Evolutionary conservation across 2,113 vertebrate genomes (phyloP), one percentile per base, ranked within the genome.

Genomic region (Clupea harengus): DNA sequence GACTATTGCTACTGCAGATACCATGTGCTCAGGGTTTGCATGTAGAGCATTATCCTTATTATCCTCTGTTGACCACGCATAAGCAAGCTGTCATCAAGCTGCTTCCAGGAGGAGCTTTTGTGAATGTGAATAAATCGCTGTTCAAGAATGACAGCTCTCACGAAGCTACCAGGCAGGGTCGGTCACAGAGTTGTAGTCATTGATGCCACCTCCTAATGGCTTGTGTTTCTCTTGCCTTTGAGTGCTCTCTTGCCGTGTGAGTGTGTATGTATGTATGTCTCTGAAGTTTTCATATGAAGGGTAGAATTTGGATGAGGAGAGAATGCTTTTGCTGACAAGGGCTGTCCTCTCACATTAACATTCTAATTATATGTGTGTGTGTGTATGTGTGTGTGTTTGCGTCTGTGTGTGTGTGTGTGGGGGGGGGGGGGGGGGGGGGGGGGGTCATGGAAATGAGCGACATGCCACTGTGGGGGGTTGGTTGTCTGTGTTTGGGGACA

Each of bases 401-500:
- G 95, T 94, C 81, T 86, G 82, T 45, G 28, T 15, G 22, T 46
- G 52, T 32, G 13, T n/a, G 22, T 81, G 52, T 83, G 18, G 93
- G 94, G 95, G 95, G 95, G 94, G 95, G 93, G 92, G 93, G 85
- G 92, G 85, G 39, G 47, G 39, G 94, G 93, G 91, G 93, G 94
- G 94, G 94, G 93, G 94, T 93, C 91, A 93, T 86, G 93, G 93
- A 86, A 82, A 75, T 11, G 4, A 22, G 64, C 94, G 94, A 95
- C 96, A 96, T 95, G 95, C 93, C 92, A 95, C 96, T 97, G 96
- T 97, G 96, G 96, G 94, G 8, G 72, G 13, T 45, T 88, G 91
- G 90, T 91, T 88, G 88, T 95, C 94, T 96, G 94, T 97, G 96
- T 97, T 97, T 97, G 95, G 95, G 96, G 95, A 96, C 95, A 96